These are phyloP conservation scores for Gasterosteus aculeatus DNA, from an alignment of 2,113 vertebrate genomes.

Conservation along the genomic window DNA sequence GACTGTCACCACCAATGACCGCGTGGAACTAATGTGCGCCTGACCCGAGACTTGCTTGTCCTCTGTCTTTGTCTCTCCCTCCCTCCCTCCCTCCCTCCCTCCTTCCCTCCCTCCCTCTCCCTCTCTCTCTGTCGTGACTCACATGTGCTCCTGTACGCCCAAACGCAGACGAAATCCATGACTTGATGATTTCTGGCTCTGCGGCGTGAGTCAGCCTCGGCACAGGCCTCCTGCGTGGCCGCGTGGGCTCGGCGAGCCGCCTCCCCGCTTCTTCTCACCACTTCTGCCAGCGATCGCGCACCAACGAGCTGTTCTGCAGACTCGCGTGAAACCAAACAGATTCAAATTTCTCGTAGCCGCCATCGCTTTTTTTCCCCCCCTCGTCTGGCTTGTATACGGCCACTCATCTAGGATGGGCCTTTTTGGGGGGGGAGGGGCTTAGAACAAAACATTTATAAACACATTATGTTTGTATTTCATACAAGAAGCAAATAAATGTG, in stretches of 20 bases:
- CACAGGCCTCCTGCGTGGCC: conserved; percentile 68
- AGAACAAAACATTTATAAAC: conserved; percentile 23
- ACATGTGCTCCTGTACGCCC: conserved; percentile 69
- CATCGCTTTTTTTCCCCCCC: not conserved
- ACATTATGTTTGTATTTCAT: not conserved
- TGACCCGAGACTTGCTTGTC: conserved; percentile 38
- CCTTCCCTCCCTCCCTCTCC: not conserved
- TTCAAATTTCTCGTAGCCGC: not conserved
- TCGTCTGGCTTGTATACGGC: not conserved
- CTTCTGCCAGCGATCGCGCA: conserved; percentile 47
- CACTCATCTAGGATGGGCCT: not conserved
- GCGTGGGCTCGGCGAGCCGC: conserved; percentile 60
- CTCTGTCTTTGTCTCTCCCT: conserved; percentile 33
- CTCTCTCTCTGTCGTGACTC: conserved; percentile 60
- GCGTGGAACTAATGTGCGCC: conserved; percentile 40
- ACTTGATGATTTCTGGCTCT: conserved; percentile 70
- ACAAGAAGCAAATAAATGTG: not conserved
- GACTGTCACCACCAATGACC: conserved; percentile 25
- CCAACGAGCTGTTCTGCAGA: conserved; percentile 32
- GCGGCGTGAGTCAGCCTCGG: conserved; percentile 65
- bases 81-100: conserved; percentile 12
- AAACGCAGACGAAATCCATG: conserved; percentile 73
- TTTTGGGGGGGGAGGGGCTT: not conserved
- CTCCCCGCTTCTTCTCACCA: too few species aligned
- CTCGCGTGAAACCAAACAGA: not conserved